Evolutionary conservation across 2,888 invertebrate genomes (phyloP).

Genomic region (Parnassius apollo): DNA sequence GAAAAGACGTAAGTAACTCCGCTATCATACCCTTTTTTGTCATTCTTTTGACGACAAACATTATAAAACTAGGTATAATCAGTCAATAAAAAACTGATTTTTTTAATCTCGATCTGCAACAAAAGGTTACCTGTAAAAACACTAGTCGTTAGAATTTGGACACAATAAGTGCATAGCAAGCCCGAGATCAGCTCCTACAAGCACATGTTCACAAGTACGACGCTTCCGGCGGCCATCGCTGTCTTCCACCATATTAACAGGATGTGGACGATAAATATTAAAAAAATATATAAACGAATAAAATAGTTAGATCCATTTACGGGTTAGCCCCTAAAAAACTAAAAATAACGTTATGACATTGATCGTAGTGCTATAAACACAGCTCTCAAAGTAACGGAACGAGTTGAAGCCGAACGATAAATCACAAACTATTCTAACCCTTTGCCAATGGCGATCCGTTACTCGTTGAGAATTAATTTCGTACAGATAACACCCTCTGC

Average conservation of each 20-base stretch:
- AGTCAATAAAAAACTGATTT: too few species aligned
- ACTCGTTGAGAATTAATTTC: slow-evolving; percentile 55
- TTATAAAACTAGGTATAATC: too few species aligned
- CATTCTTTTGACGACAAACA: too few species aligned
- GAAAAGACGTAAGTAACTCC: too few species aligned
- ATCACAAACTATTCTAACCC: slow-evolving; percentile 44
- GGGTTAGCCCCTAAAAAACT: background rate
- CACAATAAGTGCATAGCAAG: too few species aligned
- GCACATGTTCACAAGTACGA: background rate
- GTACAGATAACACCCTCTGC: slow-evolving; percentile 53
- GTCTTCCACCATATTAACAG: background rate
- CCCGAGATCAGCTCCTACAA: background rate
- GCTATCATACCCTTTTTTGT: too few species aligned
- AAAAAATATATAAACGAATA: background rate
- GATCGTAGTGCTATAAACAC: background rate
- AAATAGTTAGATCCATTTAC: background rate
- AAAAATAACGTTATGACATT: background rate
- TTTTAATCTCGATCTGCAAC: too few species aligned
- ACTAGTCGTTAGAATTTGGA: too few species aligned
- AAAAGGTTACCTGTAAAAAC: too few species aligned
- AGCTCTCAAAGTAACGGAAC: slow-evolving; percentile 22
- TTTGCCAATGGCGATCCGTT: slow-evolving; percentile 24
- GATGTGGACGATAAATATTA: background rate
- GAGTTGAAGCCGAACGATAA: slow-evolving; percentile 39
- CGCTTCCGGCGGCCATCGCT: too few species aligned